Base-by-base conservation (phyloP, 2,888 invertebrate species). In the Carabus problematicus region DNA sequence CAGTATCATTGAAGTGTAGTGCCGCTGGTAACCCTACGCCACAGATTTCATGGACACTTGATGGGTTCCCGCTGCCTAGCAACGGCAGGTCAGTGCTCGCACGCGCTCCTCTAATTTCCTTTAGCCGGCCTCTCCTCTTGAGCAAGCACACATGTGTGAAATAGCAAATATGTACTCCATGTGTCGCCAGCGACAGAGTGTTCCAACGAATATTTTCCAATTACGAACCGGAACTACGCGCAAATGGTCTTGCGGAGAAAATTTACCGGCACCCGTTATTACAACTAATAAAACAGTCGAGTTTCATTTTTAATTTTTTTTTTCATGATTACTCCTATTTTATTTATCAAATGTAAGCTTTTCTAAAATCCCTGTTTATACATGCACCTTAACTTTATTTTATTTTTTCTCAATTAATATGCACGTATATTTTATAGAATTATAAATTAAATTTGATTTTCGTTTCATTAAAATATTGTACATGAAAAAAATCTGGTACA, bases 21-120 rank as follows among this genome's bases (percentile, higher is more conserved):
- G 89, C 89, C 74, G 87, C 89, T 58, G 91, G 91, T 41, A 90
- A 91, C 82, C 93, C 93, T 11, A 89, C 91, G 59, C 93, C 93
- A 3, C 87, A 88, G 77, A 89, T 93, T 75, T 84, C 87, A 16
- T 93, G 93, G 93, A 85, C 87, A 52, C 84, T 91, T 73, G 91
- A 91, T 78, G 91, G 90, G 58, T 90, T 90, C 80, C 85, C 88
- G 49, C 80, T 91, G 74, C 90, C 90, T 68, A 87, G 84, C 75
- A 86, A 82, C 73, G 82, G 82, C 75, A 79, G 82, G 82, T 82
- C 74, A 79, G 76, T 74, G 49, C 54, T 29, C 29, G 29, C 55
- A 55, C 54, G 11, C 52, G 16, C 52, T n/a, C 19, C 14, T 3
- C 18, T 49, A 9, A n/a, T 49, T 18, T 3, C 11, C 8, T 12